phyloP scores from a whole-genome alignment of 2,113 vertebrate species.

The Phainopepla nitens region DNA sequence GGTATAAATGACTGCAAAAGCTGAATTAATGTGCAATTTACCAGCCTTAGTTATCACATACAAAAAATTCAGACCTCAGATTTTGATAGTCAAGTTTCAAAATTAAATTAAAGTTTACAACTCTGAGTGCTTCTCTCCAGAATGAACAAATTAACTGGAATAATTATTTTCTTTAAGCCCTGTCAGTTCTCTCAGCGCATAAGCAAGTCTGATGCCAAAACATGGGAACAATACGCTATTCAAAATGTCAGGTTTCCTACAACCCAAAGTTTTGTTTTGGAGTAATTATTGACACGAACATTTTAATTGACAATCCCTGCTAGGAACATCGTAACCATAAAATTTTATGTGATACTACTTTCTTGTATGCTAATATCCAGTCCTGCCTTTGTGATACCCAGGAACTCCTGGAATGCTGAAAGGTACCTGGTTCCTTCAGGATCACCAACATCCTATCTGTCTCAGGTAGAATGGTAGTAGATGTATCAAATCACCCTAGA shows the following conservation, averaged over 20 bases:
- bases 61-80: neutral
- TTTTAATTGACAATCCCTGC: neutral
- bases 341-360: neutral
- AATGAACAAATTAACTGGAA: neutral
- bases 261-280: neutral
- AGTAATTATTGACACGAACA: accelerated
- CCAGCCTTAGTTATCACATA: neutral
- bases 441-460: neutral
- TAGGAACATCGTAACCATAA: neutral
- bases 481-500: neutral
- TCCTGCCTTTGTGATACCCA: neutral
- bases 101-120: neutral
- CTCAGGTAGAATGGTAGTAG: neutral
- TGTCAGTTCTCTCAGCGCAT: neutral
- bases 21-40: neutral
- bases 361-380: accelerated
- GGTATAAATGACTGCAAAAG: neutral
- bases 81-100: neutral
- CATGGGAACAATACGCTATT: neutral
- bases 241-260: neutral
- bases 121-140: neutral
- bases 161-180: neutral
- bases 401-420: neutral
- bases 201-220: neutral
- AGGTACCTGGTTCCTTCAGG: neutral